phyloP scores from a whole-genome alignment of 2,113 vertebrate genomes.

The Engystomops pustulosus region DNA sequence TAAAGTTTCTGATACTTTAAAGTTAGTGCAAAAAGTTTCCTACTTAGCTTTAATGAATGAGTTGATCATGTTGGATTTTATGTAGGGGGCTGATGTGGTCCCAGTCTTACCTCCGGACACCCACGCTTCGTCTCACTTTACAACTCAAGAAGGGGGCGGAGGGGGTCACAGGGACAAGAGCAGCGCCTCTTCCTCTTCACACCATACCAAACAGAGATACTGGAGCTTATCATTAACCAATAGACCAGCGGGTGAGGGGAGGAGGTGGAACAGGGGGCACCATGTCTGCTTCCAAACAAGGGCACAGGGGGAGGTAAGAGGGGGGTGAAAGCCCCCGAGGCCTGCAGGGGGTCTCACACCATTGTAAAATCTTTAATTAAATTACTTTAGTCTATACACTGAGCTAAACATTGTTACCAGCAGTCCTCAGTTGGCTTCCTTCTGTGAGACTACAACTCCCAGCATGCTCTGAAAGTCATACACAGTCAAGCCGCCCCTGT shows the following conservation, averaged over 20 bases:
- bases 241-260: neutral
- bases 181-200: neutral
- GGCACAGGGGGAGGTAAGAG: neutral
- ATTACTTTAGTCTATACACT: neutral
- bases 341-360: neutral
- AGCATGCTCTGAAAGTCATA: neutral
- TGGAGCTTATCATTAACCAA: conserved; percentile 40
- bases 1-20: no score
- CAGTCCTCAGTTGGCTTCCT: neutral
- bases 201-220: conserved; percentile 5
- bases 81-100: neutral
- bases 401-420: neutral
- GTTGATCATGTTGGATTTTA: no score
- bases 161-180: neutral
- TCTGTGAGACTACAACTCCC: neutral
- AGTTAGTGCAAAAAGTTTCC: no score
- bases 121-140: neutral
- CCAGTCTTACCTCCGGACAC: conserved; percentile 39
- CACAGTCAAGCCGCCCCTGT: no score
- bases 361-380: neutral
- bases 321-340: neutral
- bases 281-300: conserved; percentile 26
- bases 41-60: no score
- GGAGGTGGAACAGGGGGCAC: neutral
- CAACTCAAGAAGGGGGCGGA: neutral